A percentile compares a stretch with the other conserved stretches of the same genome.
These are phyloP conservation scores for Zaprionus africanus DNA, from an alignment of 1,140 invertebrate genomes.

Conservation along the genomic window DNA sequence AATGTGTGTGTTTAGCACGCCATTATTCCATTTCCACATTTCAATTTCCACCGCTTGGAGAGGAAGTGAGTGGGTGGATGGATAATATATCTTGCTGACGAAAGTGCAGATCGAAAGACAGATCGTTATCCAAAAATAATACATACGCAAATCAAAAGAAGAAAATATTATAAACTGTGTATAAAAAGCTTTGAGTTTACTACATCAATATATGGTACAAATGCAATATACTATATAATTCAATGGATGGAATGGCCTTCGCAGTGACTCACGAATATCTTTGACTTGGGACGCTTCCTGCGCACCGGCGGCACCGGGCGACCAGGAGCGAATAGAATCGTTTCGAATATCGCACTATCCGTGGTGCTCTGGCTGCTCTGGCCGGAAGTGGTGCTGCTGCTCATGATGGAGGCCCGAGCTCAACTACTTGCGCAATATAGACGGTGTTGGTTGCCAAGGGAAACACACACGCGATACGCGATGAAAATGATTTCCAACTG, in stretches of 20 bases:
- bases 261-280: slow-evolving; percentile 71
- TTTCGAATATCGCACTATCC: slow-evolving; percentile 67
- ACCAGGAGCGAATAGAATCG: slow-evolving; percentile 59
- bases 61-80: slow-evolving; percentile 68
- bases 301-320: slow-evolving; percentile 73
- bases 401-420: slow-evolving; percentile 43
- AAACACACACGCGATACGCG: slow-evolving; percentile 36
- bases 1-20: slow-evolving; percentile 49
- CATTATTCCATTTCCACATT: slow-evolving; percentile 53
- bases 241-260: slow-evolving; percentile 35
- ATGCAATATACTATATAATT: slow-evolving; percentile 6
- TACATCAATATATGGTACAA: slow-evolving; percentile 45
- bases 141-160: slow-evolving; percentile 30
- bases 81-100: slow-evolving; percentile 37
- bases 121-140: slow-evolving; percentile 25
- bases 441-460: slow-evolving; percentile 1
- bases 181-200: slow-evolving; percentile 51
- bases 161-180: slow-evolving; percentile 41
- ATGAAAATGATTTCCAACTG: slow-evolving; percentile 50
- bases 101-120: slow-evolving; percentile 44
- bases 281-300: slow-evolving; percentile 76
- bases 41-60: slow-evolving; percentile 25
- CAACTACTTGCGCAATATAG: slow-evolving; percentile 62
- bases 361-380: slow-evolving; percentile 49
- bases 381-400: slow-evolving; percentile 72